phyloP scores from a whole-genome alignment of 1,140 invertebrate species.

The Sesamia nonagrioides region DNA sequence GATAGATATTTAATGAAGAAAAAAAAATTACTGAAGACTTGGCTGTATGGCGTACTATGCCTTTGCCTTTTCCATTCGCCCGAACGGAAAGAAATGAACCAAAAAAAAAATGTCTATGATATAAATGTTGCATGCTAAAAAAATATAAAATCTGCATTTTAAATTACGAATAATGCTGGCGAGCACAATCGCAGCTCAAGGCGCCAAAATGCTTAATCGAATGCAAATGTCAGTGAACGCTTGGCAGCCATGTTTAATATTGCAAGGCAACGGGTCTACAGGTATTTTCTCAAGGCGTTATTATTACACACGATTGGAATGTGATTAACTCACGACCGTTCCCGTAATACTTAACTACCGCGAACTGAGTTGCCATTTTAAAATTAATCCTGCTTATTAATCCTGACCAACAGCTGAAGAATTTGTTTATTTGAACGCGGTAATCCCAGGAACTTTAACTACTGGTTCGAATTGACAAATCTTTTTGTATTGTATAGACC shows the following conservation, averaged over 20 bases:
- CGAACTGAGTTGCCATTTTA: not conserved
- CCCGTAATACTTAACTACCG: not conserved
- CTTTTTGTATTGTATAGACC: too few relatives aligned
- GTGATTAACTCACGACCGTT: conserved; percentile 1
- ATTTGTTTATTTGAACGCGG: too few relatives aligned
- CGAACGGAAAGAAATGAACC: too few relatives aligned
- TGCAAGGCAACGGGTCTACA: conserved; percentile 1
- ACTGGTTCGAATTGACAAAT: too few relatives aligned
- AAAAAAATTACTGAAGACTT: too few relatives aligned
- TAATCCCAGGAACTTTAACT: too few relatives aligned
- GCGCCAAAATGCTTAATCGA: conserved; percentile 14
- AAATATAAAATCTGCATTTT: not conserved
- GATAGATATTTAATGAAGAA: too few relatives aligned
- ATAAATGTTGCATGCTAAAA: too few relatives aligned
- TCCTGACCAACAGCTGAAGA: too few relatives aligned
- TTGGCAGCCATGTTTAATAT: not conserved
- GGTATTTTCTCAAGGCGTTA: conserved; percentile 26
- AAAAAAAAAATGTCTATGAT: too few relatives aligned
- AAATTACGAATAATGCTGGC: not conserved
- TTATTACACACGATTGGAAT: conserved; percentile 37
- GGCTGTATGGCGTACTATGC: too few relatives aligned
- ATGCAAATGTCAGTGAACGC: conserved; percentile 13
- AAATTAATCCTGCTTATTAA: not conserved
- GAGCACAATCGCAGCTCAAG: not conserved
- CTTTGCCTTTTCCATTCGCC: too few relatives aligned